These are phyloP conservation scores for Villa cingulata DNA, from an alignment of 2,888 invertebrate species.

Conservation along the genomic window DNA sequence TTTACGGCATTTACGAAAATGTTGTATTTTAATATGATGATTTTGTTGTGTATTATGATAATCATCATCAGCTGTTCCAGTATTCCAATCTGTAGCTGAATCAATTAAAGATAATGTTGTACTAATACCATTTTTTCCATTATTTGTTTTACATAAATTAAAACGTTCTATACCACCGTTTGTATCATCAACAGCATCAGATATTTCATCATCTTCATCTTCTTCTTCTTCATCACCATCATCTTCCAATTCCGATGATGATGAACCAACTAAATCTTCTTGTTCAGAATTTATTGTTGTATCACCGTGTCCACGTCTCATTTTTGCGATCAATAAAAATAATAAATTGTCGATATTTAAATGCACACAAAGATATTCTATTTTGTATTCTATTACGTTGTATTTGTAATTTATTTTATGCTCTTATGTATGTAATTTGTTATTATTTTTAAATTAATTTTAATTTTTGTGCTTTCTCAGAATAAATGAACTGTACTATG, in stretches of 20 bases:
- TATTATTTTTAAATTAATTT: too few species aligned
- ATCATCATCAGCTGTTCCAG: conserved; percentile 11
- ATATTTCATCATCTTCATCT: conserved; percentile 15
- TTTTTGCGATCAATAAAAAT: too few species aligned
- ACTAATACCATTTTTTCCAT: not conserved
- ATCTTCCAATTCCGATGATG: conserved; percentile 17
- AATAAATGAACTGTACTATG: too few species aligned
- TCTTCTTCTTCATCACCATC: conserved; percentile 17
- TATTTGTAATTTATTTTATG: too few species aligned
- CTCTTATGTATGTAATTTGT: too few species aligned
- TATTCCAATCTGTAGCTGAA: conserved; percentile 11
- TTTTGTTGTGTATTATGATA: conserved; percentile 17
- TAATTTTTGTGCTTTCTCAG: too few species aligned
- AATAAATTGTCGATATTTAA: too few species aligned
- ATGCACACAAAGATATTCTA: too few species aligned
- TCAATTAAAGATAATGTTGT: conserved; percentile 10
- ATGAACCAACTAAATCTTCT: conserved; percentile 19
- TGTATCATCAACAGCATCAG: conserved; percentile 13
- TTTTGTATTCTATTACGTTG: too few species aligned
- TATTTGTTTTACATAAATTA: conserved; percentile 13
- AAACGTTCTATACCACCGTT: conserved; percentile 15
- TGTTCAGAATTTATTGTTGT: conserved; percentile 17
- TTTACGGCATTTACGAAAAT: conserved; percentile 13
- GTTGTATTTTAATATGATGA: conserved; percentile 13
- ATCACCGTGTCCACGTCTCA: not conserved